Evolutionary conservation across 2,888 invertebrate species (phyloP), one percentile per base, ranked within the genome.

Genomic region (Miltochrista miniata): DNA sequence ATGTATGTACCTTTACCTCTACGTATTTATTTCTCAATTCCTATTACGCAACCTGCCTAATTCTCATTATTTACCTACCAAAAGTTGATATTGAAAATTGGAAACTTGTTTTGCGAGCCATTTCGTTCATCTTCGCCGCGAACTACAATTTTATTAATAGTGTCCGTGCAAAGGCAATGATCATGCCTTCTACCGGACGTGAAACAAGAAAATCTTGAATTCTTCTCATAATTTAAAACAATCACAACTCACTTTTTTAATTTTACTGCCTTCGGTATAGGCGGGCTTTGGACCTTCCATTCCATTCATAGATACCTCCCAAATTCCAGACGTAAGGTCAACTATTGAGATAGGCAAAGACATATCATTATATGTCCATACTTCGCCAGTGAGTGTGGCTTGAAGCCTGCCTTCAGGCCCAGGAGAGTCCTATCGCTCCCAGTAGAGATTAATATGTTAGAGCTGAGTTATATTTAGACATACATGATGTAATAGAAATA

Each of bases 151-250:
- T 59, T 48, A 37, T 49, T 51, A 52, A 48, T 48, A 13, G 37
- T 24, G 18, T 14, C 47, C 24, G 44, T 14, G 43, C 45, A 56
- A 35, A 52, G 39, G 45, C 49, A 51, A 50, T 56, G 39, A 46
- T 37, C 40, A 54, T 45, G 36, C 48, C 14, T 53, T 34, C 33
- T 49, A 44, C 52, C 48, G 50, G 49, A 41, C 34, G 36, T 38
- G 38, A 47, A 66, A 63, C 60, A 36, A 50, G 48, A 56, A 53
- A 43, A 56, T 59, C 54, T 29, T 45, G 55, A 49, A 50, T 46
- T 31, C 7, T 11, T 42, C 38, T 45, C 47, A 24, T 13, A 13
- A 35, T 18, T 35, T 44, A 11, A 44, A 44, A 29, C 43, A 35
- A n/a, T 7, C 14, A 44, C 18, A 34, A 18, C 35, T 7, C 38